A percentile compares a stretch with the other conserved stretches of the same genome.
phyloP scores from a whole-genome alignment of 2,888 invertebrate genomes.

The Drosophila borborema region DNA sequence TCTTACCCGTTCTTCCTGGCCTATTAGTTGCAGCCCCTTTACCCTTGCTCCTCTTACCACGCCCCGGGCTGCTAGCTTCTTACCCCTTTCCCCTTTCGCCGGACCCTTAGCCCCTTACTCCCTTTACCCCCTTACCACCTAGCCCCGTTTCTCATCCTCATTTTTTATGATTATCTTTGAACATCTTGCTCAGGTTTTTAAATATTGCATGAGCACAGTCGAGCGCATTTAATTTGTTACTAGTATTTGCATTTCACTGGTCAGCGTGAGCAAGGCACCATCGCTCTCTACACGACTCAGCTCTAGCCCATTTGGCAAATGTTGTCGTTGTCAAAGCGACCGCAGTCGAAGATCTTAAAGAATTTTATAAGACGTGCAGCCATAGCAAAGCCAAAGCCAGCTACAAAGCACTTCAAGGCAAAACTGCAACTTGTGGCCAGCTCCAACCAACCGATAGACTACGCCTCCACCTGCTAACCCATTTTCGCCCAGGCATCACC shows the following conservation, averaged over 20 bases:
- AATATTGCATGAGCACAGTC: slow-evolving; percentile 66
- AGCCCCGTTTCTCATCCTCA: too few relatives aligned
- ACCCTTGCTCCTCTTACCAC: neutral
- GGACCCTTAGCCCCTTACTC: too few relatives aligned
- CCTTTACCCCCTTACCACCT: neutral
- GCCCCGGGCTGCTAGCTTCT: too few relatives aligned
- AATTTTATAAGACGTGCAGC: slow-evolving; percentile 73
- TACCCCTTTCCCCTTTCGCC: neutral
- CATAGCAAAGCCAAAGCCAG: slow-evolving; percentile 39
- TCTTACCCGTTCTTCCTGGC: too few relatives aligned
- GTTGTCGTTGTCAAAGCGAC: slow-evolving; percentile 78
- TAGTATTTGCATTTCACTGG: slow-evolving; percentile 70
- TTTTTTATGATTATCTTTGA: slow-evolving; percentile 43
- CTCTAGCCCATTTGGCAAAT: slow-evolving; percentile 2
- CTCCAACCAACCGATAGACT: slow-evolving; percentile 8
- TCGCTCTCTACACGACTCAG: neutral
- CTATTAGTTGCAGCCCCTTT: neutral
- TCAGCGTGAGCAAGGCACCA: slow-evolving; percentile 37
- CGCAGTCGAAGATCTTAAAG: slow-evolving; percentile 82
- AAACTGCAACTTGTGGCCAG: slow-evolving; percentile 65
- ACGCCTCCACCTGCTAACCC: neutral
- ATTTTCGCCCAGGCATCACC: neutral
- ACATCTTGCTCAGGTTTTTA: slow-evolving; percentile 43
- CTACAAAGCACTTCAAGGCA: slow-evolving; percentile 53
- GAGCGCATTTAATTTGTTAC: slow-evolving; percentile 58